phyloP scores from a whole-genome alignment of 1,140 invertebrate species.

The Oreohelix idahoensis region DNA sequence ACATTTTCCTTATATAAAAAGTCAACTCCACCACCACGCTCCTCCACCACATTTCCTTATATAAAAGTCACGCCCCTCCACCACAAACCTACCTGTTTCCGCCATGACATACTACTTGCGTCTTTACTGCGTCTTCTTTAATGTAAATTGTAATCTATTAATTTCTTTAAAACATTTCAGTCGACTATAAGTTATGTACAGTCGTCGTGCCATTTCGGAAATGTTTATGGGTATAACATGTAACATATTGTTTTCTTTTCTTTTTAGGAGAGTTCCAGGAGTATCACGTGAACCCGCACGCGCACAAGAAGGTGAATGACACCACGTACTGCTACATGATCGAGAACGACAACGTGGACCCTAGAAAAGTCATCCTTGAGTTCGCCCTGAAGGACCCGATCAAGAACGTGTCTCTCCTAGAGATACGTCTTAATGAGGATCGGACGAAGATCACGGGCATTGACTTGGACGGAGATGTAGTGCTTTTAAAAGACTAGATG shows the following conservation, averaged over 20 bases:
- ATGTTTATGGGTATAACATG: too few species aligned
- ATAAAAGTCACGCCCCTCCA: too few species aligned
- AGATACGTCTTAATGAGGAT: conserved; percentile 38
- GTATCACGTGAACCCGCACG: conserved; percentile 28
- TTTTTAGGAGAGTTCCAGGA: conserved; percentile 5
- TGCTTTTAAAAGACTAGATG: conserved; percentile 31
- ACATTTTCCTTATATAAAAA: too few species aligned
- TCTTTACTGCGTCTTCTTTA: too few species aligned
- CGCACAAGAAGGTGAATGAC: conserved; percentile 20
- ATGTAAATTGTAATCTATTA: too few species aligned
- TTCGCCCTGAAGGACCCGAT: conserved; percentile 41
- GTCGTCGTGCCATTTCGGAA: too few species aligned
- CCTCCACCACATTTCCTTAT: too few species aligned
- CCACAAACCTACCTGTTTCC: too few species aligned
- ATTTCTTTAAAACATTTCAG: too few species aligned
- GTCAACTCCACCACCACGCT: too few species aligned
- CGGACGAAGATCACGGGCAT: conserved; percentile 40
- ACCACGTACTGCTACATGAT: conserved; percentile 20
- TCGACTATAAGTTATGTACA: too few species aligned
- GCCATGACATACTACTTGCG: too few species aligned
- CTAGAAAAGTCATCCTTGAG: conserved; percentile 3
- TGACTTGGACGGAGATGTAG: conserved; percentile 43
- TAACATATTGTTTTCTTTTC: background rate
- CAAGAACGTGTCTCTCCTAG: conserved; percentile 35
- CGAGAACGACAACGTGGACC: conserved; percentile 27